These are phyloP conservation scores for Pocillopora grandis DNA, from an alignment of 92 coral and sea anemone species.

Conservation along the genomic window DNA sequence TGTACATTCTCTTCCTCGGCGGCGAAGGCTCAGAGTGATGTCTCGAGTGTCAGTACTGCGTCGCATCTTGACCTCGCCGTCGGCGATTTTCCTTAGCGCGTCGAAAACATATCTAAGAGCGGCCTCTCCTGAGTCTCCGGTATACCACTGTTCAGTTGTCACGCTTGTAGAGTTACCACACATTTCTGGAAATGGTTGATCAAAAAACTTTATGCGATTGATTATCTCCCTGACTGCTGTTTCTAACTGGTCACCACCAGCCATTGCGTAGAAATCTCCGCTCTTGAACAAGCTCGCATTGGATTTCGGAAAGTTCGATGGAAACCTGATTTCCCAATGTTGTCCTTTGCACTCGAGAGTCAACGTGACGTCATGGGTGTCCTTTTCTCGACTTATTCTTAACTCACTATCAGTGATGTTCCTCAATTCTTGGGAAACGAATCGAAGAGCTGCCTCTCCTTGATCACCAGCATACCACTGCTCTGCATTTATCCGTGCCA, in stretches of 20 bases:
- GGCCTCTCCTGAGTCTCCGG: constrained; percentile 24
- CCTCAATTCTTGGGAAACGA: constrained; percentile 26
- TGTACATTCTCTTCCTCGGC: constrained; percentile 32
- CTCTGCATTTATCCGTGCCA: neutral
- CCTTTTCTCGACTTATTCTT: constrained; percentile 31
- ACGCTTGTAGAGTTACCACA: neutral
- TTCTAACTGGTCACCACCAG: constrained; percentile 19
- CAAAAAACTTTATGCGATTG: neutral
- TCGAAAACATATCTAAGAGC: constrained; percentile 25
- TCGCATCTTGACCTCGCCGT: constrained; percentile 26
- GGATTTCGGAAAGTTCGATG: constrained; percentile 30
- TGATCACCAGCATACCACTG: constrained; percentile 48
- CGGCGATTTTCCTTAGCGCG: constrained; percentile 27
- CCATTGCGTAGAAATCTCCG: neutral
- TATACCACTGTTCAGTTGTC: constrained; percentile 42
- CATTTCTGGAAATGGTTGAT: neutral
- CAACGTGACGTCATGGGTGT: constrained; percentile 41
- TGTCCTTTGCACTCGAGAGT: neutral
- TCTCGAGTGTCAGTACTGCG: constrained; percentile 39
- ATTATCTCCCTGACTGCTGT: constrained; percentile 14
- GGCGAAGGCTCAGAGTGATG: constrained; percentile 19
- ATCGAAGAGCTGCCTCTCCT: constrained; percentile 33
- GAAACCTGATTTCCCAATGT: constrained; percentile 40
- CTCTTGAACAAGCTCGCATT: constrained; percentile 9
- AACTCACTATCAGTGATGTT: constrained; percentile 12